Evolutionary conservation across 53 echinoderm and acorn worm species (phyloP), one percentile per base, ranked within the genome.

Genomic region (Actinopyga echinites): DNA sequence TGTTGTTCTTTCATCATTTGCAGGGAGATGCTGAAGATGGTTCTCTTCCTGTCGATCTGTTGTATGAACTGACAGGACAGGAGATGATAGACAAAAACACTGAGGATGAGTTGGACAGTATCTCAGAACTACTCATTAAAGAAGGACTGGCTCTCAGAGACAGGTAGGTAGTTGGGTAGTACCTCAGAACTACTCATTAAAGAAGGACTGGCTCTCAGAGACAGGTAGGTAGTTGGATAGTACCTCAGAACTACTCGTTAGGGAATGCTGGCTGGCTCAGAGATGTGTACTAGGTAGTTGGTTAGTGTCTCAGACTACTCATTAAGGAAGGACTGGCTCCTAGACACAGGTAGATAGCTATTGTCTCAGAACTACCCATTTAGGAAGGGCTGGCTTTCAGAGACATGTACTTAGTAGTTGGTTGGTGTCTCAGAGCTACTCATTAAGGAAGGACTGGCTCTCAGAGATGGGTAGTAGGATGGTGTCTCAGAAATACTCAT

Each of bases 21-120:
- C 77, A 95, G 95, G 95, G 91, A 53, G 87, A 95, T 23, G 30
- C 82, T 22, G 69, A 62, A 71, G 69, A 83, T 44, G 89, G 88
- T 1, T 91, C 93, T 0, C 85, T 97, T 2, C 97, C 97, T 1
- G 94, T 97, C 45, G 97, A 97, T 56, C 90, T 97, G 0, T 71
- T 97, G 61, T 97, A 97, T 40, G 92, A 94, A 79, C 84, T 92
- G 37, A 90, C 92, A 2, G 77, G 86, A 5, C 83, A 92, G 65
- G 97, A 97, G 71, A 90, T 90, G 74, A 19, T 92, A 0, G 90
- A 88, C 5, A 75, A 86, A 34, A 89, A 92, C 24, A 86, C 86
- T 1, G 55, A 66, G 3, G 93, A 93, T 54, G 93, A 91, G n/a
- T 68, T 95, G 34, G 77, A 24, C 15, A 94, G 94, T 67, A 85